Conservation (phyloP, 2,113 vertebrate species). For the Mastomys coucha region DNA sequence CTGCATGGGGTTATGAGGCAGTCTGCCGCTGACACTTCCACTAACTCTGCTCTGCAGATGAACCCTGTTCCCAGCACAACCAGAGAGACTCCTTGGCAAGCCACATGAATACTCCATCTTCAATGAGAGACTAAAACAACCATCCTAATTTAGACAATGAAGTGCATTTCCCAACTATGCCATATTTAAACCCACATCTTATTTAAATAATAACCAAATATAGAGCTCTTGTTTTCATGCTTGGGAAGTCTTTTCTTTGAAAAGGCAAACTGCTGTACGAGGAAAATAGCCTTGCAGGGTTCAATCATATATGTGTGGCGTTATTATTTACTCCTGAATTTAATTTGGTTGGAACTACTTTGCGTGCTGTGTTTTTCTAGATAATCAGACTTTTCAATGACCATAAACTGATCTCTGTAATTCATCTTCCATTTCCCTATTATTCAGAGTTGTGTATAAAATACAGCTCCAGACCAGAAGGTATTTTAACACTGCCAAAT, state of each 20-base stretch:
- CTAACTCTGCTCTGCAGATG: constrained; percentile 22
- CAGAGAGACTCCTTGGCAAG: background rate
- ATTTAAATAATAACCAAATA: constrained; percentile 69
- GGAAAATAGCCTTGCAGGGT: background rate
- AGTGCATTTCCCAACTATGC: constrained; percentile 54
- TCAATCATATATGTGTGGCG: constrained; percentile 18
- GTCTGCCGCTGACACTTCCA: constrained; percentile 40
- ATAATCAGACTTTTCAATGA: constrained; percentile 14
- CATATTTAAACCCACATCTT: constrained; percentile 72
- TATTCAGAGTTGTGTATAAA: constrained; percentile 40
- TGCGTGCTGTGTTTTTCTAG: constrained; percentile 51
- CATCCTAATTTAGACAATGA: constrained; percentile 16
- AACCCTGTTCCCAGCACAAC: background rate
- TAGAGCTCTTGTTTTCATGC: constrained; percentile 65
- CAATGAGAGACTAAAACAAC: background rate
- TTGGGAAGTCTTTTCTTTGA: constrained; percentile 45
- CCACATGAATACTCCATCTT: background rate
- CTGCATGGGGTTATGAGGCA: background rate
- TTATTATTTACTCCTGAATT: constrained; percentile 8
- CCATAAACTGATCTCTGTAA: background rate
- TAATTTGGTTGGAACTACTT: constrained; percentile 62
- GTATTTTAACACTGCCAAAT: background rate
- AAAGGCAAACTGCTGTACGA: constrained; percentile 6
- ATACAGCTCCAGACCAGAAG: background rate
- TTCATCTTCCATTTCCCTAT: constrained; percentile 26